Base-by-base conservation (phyloP, 1,140 invertebrate genomes). In the Temnothorax longispinosus region DNA sequence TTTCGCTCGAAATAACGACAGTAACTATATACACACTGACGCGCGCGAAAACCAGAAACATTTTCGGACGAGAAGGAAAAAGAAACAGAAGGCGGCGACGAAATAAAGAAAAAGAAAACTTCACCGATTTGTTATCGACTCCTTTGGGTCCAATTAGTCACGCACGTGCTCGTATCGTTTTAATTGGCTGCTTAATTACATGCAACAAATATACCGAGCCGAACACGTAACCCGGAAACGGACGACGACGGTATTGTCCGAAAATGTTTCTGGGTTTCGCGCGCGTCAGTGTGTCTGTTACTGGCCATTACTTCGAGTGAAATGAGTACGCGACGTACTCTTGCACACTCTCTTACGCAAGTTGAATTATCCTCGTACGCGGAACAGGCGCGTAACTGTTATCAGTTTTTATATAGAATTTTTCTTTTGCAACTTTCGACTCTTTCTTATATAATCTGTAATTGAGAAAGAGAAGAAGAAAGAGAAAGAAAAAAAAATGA, bases 161-260 rank as follows among this genome's bases (percentile, higher is more conserved):
- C 21, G 85, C 76, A 65, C 21, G 85, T 64, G 18, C 15, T 69
- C 52, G 62, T 69, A 69, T 81, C 50, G 44, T 86, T 86, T 86
- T 69, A 86, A 86, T 86, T 81, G 32, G 52, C 3, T 10, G n/a
- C 32, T 47, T 77, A 86, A 86, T 76, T 69, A 87, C 44, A 44
- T 52, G 27, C 69, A 62, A 84, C 44, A 13, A 27, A 60, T 82
- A 60, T 82, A 44, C 35, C 13, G 13, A 38, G 60, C 0, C 21
- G 11, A 72, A 52, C 18, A 38, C 52, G 64, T 81, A 81, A 72
- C 54, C 71, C 32, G 76, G 7, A 50, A 78, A 47, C n/a, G 11
- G 8, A 13, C 10, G 8, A 13, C 10, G 54, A 5, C n/a, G 44
- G 27, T 50, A 75, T n/a, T 82, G 11, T 47, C 27, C n/a, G 5